Evolutionary conservation across 35 echinoderm and acorn worm species (phyloP), one percentile per base, ranked within the genome.

Genomic region (Amphiura filiformis): DNA sequence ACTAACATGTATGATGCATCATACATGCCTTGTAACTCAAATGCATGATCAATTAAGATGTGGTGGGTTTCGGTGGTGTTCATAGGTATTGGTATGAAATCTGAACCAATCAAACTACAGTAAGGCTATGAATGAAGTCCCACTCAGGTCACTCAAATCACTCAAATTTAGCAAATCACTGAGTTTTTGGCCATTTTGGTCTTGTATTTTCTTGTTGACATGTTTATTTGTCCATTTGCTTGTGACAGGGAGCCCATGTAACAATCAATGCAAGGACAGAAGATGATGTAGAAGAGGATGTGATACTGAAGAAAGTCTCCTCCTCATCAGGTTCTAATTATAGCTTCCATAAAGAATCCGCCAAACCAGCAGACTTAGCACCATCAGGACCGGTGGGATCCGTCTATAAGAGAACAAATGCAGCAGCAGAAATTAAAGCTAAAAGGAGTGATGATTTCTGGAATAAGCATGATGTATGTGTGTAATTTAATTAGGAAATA

Each of bases 271-370:
- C 96, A 76, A 56, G 96, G 15, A 83, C 87, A 38, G 96, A 99
- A 56, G 96, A 99, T 34, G 96, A 99, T 39, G 93, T 99, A 3
- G 96, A 99, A 0, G 86, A 92, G 23, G 87, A 92, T 22, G 64
- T 52, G 2, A 89, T 99, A 65, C 83, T 94, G 13, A 88, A 92
- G 18, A 94, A 92, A 56, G 96, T 99, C 18, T 33, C 89, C 33
- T 92, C 94, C 18, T 91, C 96, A 22, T 99, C 96, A 31, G 96
- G 96, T 31, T 94, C 96, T 26, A 99, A 99, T 78, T 99, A 99
- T 37, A 94, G 96, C 88, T 94, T 99, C 93, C 96, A 99, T 80
- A 99, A 99, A 75, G 96, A 99, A 76, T 92, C 92, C 34, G 38
- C 96, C 0, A 87, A 61, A 18, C 20, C 44, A n/a, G 87, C 76